Conservation (phyloP, 2,888 invertebrate genomes). For the Nomada fucata region DNA sequence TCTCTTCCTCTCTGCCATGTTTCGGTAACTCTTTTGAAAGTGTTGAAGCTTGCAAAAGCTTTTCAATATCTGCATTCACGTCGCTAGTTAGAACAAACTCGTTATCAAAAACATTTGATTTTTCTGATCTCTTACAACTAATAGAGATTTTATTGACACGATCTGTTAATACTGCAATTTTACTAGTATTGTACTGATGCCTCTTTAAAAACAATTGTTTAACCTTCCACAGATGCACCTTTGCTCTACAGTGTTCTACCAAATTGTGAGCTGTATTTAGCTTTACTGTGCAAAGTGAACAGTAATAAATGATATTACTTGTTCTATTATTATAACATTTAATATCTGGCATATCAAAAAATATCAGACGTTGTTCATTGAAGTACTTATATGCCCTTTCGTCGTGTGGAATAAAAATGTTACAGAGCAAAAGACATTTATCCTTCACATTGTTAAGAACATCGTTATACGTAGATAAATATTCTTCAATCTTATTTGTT, state of each 20-base stretch:
- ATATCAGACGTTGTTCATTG: neutral
- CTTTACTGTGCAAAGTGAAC: constrained; percentile 10
- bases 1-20: neutral
- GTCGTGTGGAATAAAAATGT: neutral
- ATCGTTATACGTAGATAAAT: neutral
- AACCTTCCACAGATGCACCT: neutral
- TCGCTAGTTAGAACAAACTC: neutral
- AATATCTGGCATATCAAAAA: neutral
- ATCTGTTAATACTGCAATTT: neutral
- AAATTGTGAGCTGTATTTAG: neutral
- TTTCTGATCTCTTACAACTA: neutral
- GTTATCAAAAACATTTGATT: neutral
- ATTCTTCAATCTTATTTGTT: neutral
- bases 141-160: neutral
- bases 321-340: neutral
- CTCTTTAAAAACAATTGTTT: neutral
- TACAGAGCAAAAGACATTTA: neutral
- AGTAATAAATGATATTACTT: constrained; percentile 6
- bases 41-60: neutral
- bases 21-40: accelerated
- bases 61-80: neutral
- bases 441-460: no score
- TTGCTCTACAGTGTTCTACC: neutral
- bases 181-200: neutral
- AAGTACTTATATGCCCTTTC: neutral